Conservation (phyloP, 2,113 vertebrate species). For the Mesembrinibis cayennensis region DNA sequence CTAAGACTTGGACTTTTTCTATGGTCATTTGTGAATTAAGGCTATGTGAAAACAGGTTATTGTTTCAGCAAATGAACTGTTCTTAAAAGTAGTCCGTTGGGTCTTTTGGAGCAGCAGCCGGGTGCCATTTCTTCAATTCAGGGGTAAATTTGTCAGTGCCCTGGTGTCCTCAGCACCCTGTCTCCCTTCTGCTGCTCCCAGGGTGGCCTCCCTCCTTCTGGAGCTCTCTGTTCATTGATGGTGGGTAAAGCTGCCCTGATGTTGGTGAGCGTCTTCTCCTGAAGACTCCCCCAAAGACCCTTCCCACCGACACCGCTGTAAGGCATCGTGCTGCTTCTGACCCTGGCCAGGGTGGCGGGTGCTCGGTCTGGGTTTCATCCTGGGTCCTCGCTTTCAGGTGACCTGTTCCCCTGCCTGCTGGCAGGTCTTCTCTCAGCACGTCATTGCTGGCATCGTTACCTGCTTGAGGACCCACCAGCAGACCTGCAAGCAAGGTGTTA, state of each 20-base stretch:
- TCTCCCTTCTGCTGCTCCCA: not conserved
- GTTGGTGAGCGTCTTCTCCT: not conserved
- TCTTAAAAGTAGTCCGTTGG: not conserved
- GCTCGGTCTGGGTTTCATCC: not conserved
- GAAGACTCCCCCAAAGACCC: not conserved
- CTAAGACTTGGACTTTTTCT: not conserved
- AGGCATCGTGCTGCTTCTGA: not conserved
- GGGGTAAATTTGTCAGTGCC: not conserved
- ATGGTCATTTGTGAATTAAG: not conserved
- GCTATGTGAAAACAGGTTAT: not conserved
- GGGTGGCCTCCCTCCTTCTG: not conserved
- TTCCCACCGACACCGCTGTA: rapidly evolving
- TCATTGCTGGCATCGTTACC: not conserved
- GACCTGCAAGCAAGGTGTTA: not conserved
- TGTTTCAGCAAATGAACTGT: not conserved
- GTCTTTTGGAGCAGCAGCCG: not conserved
- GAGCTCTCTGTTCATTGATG: not conserved
- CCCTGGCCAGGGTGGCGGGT: rapidly evolving
- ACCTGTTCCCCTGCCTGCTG: not conserved
- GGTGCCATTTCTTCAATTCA: not conserved
- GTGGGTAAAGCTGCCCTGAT: not conserved
- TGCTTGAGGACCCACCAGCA: not conserved
- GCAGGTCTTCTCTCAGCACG: not conserved
- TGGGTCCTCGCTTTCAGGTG: not conserved
- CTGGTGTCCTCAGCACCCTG: not conserved